Evolutionary conservation across 2,888 invertebrate species (phyloP).

Genomic region (Diaphora mendica): DNA sequence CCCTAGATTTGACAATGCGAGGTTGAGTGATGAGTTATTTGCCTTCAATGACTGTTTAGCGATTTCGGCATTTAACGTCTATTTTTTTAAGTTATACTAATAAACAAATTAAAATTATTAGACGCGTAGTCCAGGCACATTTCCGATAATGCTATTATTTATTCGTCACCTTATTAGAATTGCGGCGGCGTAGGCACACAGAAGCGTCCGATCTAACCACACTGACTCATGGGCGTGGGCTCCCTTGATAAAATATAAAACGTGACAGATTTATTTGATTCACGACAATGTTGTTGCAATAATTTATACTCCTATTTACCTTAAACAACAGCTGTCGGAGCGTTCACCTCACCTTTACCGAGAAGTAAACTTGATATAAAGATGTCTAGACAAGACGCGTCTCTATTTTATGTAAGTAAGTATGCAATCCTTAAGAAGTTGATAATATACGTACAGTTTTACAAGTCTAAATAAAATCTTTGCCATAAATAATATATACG

Average conservation of each 20-base stretch:
- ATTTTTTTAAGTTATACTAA: not conserved
- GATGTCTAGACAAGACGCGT: slow-evolving; percentile 7
- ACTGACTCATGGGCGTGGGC: slow-evolving; percentile 74
- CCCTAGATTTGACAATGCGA: not conserved
- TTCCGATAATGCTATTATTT: slow-evolving; percentile 52
- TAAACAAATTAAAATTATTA: not conserved
- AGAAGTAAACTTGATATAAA: slow-evolving; percentile 6
- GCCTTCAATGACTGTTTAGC: not conserved
- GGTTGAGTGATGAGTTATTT: not conserved
- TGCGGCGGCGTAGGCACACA: slow-evolving; percentile 74
- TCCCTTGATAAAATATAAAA: slow-evolving; percentile 59
- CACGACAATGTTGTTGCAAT: slow-evolving; percentile 46
- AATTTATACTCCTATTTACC: slow-evolving; percentile 54
- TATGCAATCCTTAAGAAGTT: not conserved
- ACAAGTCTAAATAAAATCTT: not conserved
- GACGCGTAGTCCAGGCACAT: slow-evolving; percentile 41
- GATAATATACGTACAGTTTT: not conserved
- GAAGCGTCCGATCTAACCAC: slow-evolving; percentile 63
- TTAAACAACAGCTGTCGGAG: slow-evolving; percentile 38
- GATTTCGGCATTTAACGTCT: not conserved
- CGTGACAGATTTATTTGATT: slow-evolving; percentile 70
- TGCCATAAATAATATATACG: not conserved
- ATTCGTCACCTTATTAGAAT: slow-evolving; percentile 67
- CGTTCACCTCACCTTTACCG: slow-evolving; percentile 42
- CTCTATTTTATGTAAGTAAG: not conserved